Evolutionary conservation across 2,888 invertebrate species (phyloP).

Genomic region (Patella depressa): DNA sequence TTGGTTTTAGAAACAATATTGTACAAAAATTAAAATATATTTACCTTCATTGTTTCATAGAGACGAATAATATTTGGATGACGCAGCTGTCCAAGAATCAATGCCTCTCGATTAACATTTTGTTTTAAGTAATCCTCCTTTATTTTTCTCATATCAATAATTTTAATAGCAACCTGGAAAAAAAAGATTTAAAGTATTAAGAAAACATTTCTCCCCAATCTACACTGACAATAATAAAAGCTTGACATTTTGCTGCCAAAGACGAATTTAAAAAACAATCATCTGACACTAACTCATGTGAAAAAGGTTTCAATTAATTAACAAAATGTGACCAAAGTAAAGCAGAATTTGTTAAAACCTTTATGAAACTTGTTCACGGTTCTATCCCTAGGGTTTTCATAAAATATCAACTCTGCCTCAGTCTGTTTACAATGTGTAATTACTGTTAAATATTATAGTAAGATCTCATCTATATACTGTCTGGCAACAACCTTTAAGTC

Average conservation of each 20-base stretch:
- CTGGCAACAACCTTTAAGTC: no score
- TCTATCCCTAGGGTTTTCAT: no score
- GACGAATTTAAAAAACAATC: background rate
- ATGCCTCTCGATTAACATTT: conserved; percentile 81
- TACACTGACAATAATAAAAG: conserved; percentile 19
- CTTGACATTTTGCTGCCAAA: conserved; percentile 27
- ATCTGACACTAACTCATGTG: no score
- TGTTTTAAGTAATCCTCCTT: conserved; percentile 82
- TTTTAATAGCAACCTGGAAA: conserved; percentile 79
- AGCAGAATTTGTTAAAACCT: no score
- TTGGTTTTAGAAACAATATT: no score
- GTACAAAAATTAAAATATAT: conserved; percentile 16
- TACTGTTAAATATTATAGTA: no score
- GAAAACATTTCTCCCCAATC: conserved; percentile 13
- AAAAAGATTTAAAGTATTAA: conserved; percentile 2
- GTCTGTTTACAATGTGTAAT: no score
- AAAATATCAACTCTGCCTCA: no score
- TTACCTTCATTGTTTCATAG: conserved; percentile 76
- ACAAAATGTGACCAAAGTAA: no score
- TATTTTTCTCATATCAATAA: conserved; percentile 81
- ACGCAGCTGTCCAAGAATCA: conserved; percentile 79
- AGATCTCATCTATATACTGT: no score
- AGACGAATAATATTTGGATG: conserved; percentile 83
- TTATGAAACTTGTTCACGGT: no score
- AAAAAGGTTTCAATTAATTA: no score